Evolutionary conservation across 2,797 vertebrate genomes (phyloP).

Genomic region (Pangasius djambal): DNA sequence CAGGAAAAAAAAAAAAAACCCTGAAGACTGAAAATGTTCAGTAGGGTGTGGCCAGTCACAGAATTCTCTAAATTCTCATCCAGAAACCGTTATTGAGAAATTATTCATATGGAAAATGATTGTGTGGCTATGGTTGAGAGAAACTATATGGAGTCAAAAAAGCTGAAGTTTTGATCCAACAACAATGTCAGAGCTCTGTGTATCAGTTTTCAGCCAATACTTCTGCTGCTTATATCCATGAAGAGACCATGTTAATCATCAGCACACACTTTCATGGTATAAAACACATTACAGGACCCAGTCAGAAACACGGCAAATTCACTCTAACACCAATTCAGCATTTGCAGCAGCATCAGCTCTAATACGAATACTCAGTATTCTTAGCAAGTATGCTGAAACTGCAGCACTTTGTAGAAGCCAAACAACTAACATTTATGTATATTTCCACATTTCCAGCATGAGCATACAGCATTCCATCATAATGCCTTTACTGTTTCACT

Average conservation of each 20-base stretch:
- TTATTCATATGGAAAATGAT: neutral
- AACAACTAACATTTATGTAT: neutral
- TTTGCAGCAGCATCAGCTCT: neutral
- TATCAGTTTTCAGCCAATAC: neutral
- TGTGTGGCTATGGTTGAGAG: neutral
- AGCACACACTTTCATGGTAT: neutral
- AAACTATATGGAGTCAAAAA: neutral
- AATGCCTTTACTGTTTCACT: neutral
- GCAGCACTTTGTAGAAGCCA: neutral
- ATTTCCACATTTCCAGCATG: neutral
- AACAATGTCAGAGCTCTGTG: neutral
- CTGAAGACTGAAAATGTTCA: slow-evolving; percentile 3
- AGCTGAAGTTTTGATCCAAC: neutral
- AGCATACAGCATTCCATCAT: neutral
- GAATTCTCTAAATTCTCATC: slow-evolving; percentile 42
- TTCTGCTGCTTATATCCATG: neutral
- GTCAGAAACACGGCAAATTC: neutral
- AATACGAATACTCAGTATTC: neutral
- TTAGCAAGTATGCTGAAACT: neutral
- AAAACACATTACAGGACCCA: neutral
- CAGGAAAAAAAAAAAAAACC: neutral
- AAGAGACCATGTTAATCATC: neutral
- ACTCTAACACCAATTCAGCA: neutral
- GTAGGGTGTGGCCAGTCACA: neutral
- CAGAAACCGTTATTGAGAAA: slow-evolving; percentile 50